These are phyloP conservation scores for Saccostrea cuccullata DNA, from an alignment of 1,140 invertebrate genomes.

Conservation along the genomic window DNA sequence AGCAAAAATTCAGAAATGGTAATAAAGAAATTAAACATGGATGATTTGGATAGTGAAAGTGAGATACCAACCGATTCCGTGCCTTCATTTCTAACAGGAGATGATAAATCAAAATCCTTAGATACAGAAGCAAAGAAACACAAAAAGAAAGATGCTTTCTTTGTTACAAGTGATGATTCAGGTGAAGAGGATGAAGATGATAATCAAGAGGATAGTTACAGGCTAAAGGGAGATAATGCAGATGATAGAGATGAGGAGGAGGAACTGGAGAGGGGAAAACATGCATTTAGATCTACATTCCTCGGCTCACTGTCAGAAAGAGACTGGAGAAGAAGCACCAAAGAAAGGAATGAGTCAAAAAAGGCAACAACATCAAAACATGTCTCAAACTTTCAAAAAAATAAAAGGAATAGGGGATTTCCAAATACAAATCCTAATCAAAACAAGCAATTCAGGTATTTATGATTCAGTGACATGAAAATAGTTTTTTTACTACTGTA, in stretches of 20 bases:
- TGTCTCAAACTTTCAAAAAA: background rate
- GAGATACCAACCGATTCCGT: slow-evolving; percentile 27
- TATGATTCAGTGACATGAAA: background rate
- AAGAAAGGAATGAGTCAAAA: slow-evolving; percentile 3
- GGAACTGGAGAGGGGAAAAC: slow-evolving; percentile 12
- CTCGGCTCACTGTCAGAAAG: slow-evolving; percentile 38
- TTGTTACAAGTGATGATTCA: slow-evolving; percentile 51
- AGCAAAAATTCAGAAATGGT: slow-evolving; percentile 54
- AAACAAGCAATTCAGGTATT: background rate
- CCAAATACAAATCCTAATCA: background rate
- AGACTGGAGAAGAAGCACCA: slow-evolving; percentile 14
- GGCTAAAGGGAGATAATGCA: slow-evolving; percentile 13
- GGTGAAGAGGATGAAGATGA: slow-evolving; percentile 11
- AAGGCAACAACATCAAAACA: background rate
- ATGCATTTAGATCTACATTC: slow-evolving; percentile 34
- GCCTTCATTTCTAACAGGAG: slow-evolving; percentile 41
- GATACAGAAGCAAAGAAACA: slow-evolving; percentile 1
- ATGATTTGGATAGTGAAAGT: slow-evolving; percentile 48
- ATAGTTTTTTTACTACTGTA: no score
- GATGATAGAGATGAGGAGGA: slow-evolving; percentile 36
- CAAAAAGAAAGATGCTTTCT: slow-evolving; percentile 60
- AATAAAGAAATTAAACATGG: slow-evolving; percentile 60
- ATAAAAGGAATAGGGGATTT: background rate
- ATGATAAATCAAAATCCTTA: background rate
- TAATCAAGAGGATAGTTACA: slow-evolving; percentile 1